Conservation (phyloP, 2,888 invertebrate genomes). For the Rhimphoctona megacephalus region DNA sequence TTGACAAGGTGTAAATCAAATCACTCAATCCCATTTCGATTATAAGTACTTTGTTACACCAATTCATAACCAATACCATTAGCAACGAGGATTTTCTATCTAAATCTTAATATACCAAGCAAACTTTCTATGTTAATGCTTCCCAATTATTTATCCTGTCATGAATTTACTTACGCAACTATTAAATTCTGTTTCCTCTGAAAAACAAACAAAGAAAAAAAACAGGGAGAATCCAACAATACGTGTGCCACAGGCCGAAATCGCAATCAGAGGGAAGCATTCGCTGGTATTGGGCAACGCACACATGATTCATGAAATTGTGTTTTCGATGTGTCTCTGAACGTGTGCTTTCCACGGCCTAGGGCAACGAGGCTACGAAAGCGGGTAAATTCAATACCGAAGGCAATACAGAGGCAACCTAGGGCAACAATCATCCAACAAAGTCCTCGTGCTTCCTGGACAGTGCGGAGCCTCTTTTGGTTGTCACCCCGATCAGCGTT, state of each 20-base stretch:
- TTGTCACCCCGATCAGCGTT: not conserved
- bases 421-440: not conserved
- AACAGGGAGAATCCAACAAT: not conserved
- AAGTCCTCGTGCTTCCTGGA: not conserved
- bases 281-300: not conserved
- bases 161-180: not conserved
- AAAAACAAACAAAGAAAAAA: not conserved
- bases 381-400: not conserved
- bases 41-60: not conserved
- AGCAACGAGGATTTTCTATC: not conserved
- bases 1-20: not conserved
- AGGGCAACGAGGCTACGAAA: not conserved
- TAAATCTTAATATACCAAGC: not conserved
- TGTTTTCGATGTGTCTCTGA: not conserved
- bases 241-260: not conserved
- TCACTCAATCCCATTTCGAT: not conserved
- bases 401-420: not conserved
- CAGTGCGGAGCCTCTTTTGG: not conserved
- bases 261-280: slow-evolving; percentile 5
- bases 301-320: not conserved
- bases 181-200: not conserved
- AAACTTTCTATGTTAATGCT: not conserved
- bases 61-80: not conserved
- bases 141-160: not conserved
- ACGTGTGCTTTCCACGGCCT: not conserved